Percentiles rank a stretch among this genome's conserved stretches.
Evolutionary conservation across 2,888 invertebrate species (phyloP).

Genomic region (Saturnia japonica): DNA sequence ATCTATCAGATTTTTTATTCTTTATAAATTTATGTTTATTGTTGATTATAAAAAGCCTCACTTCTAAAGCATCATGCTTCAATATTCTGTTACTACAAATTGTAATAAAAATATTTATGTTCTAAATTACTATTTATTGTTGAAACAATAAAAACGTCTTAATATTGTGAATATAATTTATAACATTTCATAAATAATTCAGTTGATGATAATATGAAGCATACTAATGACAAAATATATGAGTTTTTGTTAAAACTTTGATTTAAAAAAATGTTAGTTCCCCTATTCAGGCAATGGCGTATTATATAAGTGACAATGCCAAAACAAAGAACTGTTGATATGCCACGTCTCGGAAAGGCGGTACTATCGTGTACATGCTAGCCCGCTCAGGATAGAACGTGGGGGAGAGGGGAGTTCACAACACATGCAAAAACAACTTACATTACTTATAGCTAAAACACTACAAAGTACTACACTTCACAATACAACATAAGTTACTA

Average conservation of each 20-base stretch:
- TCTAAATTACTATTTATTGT: no score
- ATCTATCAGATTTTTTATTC: no score
- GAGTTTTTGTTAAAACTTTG: conserved; percentile 50
- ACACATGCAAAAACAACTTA: not conserved
- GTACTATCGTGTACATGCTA: conserved; percentile 49
- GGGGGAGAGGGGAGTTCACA: conserved; percentile 37
- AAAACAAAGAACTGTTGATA: conserved; percentile 68
- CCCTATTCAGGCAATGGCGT: conserved; percentile 67
- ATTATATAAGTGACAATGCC: conserved; percentile 52
- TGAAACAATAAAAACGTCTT: no score
- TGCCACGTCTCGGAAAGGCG: conserved; percentile 79
- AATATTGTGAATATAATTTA: no score
- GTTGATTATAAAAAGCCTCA: no score
- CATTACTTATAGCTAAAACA: not conserved
- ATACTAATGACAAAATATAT: conserved; percentile 34
- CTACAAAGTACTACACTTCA: not conserved
- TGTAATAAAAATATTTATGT: no score
- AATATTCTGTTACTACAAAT: no score
- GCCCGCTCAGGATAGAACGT: conserved; percentile 73
- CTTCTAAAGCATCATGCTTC: no score
- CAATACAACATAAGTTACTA: not conserved
- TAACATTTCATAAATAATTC: not conserved
- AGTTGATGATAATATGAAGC: not conserved
- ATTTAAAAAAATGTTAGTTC: conserved; percentile 58
- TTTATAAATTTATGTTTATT: no score